Evolutionary conservation across 2,113 vertebrate species (phyloP), one percentile per base, ranked within the genome.

Genomic region (Nothobranchius furzeri): DNA sequence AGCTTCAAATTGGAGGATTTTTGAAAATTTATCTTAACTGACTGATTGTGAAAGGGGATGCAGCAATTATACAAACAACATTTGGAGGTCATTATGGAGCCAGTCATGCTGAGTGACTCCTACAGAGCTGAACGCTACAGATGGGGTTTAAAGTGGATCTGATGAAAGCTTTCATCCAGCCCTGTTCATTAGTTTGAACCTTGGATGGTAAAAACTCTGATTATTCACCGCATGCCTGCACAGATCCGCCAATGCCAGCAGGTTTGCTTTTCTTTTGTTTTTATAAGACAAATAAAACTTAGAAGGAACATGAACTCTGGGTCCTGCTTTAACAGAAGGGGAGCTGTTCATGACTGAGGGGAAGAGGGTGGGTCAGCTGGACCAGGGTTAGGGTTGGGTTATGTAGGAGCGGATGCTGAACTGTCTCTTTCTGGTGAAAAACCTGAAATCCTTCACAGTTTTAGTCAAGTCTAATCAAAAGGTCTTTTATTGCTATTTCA

Each of bases 41-140:
- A 12, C 47, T 49, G 15, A n/a, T n/a, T 49, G 8, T 68, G 42
- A 37, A 46, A 55, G 15, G 4, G 62, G 52, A 43, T 17, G 15
- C 15, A 60, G 51, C 52, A 85, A 86, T 88, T 76, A 84, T 82
- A 88, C 80, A 76, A 79, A 85, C 87, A 86, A 89, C 88, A 89
- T 90, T 89, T 90, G 85, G 87, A 87, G 88, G 75, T 88, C 81
- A 86, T 92, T 92, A 89, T 45, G 49, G 72, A 86, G 75, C 78
- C 70, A 70, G 76, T 83, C 69, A 70, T 79, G 86, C 80, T 84
- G 83, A 85, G 81, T 81, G 71, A 87, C 75, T 88, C 79, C 72
- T 82, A 78, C 75, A 87, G 85, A 74, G 73, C 57, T 57, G 74
- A 87, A 83, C 74, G 71, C 83, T 85, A 84, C 61, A 68, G 75